phyloP scores from a whole-genome alignment of 2,113 vertebrate species.

The Seriola quinqueradiata region DNA sequence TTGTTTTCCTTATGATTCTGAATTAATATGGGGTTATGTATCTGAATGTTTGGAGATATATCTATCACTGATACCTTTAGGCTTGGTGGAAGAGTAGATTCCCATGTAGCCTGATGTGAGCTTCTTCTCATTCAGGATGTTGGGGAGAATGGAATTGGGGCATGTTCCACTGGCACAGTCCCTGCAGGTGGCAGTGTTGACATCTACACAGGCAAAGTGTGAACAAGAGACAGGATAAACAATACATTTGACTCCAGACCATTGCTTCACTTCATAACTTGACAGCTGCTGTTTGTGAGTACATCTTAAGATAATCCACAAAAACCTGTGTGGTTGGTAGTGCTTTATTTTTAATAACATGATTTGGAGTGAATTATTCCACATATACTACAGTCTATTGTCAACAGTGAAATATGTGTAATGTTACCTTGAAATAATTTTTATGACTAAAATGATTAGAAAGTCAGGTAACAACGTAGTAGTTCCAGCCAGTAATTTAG shows the following conservation, averaged over 20 bases:
- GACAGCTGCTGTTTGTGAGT: background rate
- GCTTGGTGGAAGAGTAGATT: constrained; percentile 69
- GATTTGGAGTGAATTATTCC: background rate
- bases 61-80: constrained; percentile 66
- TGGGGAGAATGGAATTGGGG: constrained; percentile 73
- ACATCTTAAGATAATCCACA: background rate
- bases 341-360: background rate
- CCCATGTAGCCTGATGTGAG: constrained; percentile 86
- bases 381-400: background rate
- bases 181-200: constrained; percentile 78
- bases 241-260: background rate
- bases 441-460: too few relatives aligned
- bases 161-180: constrained; percentile 78
- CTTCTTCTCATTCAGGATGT: constrained; percentile 72
- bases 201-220: constrained; percentile 52
- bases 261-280: background rate
- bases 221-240: background rate
- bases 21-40: background rate
- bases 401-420: too few relatives aligned
- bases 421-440: too few relatives aligned
- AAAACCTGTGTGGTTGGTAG: background rate
- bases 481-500: background rate
- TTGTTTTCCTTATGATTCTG: too few relatives aligned
- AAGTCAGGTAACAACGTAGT: too few relatives aligned
- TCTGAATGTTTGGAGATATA: background rate